A percentile compares a stretch with the other conserved stretches of the same genome.
Conservation (phyloP, 2,888 invertebrate genomes). For the Galeopsomyia nigrocyanea region DNA sequence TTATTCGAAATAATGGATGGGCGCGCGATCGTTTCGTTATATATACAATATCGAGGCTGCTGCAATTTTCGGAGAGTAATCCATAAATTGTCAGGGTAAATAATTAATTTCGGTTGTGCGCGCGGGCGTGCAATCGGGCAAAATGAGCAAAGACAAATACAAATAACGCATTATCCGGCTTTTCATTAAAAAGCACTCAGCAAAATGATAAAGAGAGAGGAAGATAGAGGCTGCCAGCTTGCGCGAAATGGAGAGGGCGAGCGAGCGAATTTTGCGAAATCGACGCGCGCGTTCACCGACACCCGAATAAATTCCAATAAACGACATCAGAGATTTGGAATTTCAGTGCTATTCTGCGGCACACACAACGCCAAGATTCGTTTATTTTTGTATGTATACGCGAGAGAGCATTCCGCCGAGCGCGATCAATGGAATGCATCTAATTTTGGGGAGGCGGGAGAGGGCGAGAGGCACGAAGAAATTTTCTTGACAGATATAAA, state of each 20-base stretch:
- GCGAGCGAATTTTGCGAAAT: conserved; percentile 34
- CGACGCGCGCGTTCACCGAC: background rate
- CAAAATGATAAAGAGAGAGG: conserved; percentile 24
- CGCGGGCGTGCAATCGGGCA: background rate
- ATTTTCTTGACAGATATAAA: no score
- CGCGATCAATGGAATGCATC: background rate
- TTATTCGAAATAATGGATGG: background rate
- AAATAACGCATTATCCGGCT: conserved; percentile 27
- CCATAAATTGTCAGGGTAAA: conserved; percentile 42
- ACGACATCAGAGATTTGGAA: conserved; percentile 27
- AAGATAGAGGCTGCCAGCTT: background rate
- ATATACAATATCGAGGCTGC: no score
- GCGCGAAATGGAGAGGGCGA: background rate
- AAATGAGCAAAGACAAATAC: conserved; percentile 19
- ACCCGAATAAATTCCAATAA: conserved; percentile 42
- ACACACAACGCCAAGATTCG: background rate
- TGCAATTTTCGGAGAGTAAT: background rate
- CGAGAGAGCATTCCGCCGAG: background rate
- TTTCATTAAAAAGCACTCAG: conserved; percentile 47
- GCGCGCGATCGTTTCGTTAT: background rate
- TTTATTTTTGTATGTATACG: background rate
- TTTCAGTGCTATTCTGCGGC: background rate
- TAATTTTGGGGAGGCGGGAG: no score
- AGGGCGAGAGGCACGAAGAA: conserved; percentile 12
- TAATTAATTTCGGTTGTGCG: conserved; percentile 33